Base-by-base conservation (phyloP, 1,140 invertebrate species). In the Leucophenga varia region DNA sequence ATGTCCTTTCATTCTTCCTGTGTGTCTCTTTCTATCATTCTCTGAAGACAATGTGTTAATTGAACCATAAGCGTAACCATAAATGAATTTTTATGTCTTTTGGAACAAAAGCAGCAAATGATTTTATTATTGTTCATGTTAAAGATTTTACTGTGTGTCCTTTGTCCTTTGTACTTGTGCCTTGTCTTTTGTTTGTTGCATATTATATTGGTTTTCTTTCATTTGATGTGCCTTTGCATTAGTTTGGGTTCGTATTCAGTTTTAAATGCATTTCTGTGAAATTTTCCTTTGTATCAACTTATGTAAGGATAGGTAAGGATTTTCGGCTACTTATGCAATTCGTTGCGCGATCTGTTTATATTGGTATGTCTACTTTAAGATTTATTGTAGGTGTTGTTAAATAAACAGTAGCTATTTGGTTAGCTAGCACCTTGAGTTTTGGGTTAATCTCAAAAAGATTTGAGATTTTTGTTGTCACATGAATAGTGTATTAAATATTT, bases 41-140 rank as follows among this genome's bases (percentile, higher is more conserved):
- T n/a, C n/a, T n/a, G n/a, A n/a, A 61, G 63, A 65, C 54, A 64
- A 68, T 58, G 64, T 70, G 64, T 64, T 68, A 68, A 68, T 68
- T 68, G 64, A 68, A 68, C 64, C 64, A 69, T 68, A 68, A 68
- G 64, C 64, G 64, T 68, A 68, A 68, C 64, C 64, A 68, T 68
- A 68, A 68, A 68, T 70, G 64, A 57, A 69, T 69, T 70, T 69
- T 51, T 67, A 63, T 68, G 67, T 56, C 64, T 52, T 53, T n/a
- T n/a, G 63, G 13, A 34, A 6, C 6, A 54, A 51, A 56, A 54
- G 58, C 63, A 39, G 32, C n/a, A 3, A 31, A n/a, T n/a, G n/a
- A n/a, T 61, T 65, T 65, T 67, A 65, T 67, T 52, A 49, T n/a
- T n/a, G n/a, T n/a, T 39, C n/a, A 40, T 57, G 35, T 49, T n/a